These are phyloP conservation scores for Monodelphis domestica DNA, from an alignment of 2,797 vertebrate genomes.

Conservation along the genomic window DNA sequence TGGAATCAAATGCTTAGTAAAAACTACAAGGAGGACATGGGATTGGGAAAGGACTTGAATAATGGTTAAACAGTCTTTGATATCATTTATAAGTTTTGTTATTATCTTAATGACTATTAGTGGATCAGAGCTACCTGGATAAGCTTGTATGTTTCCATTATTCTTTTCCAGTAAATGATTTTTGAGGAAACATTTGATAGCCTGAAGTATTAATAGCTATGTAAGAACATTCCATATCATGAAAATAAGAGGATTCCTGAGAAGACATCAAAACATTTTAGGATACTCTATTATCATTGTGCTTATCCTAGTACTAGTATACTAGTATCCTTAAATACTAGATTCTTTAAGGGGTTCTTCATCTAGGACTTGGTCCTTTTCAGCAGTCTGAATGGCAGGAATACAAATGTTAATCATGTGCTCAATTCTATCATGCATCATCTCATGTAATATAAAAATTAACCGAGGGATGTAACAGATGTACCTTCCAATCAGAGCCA, in stretches of 20 bases:
- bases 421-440: neutral
- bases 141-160: neutral
- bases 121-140: neutral
- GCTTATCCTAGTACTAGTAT: neutral
- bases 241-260: neutral
- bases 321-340: neutral
- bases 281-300: neutral
- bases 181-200: neutral
- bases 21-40: too few relatives aligned
- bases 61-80: neutral
- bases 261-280: neutral
- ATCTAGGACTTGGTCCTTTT: neutral
- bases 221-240: neutral
- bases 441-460: neutral
- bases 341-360: neutral
- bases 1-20: neutral
- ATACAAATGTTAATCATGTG: neutral
- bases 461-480: neutral
- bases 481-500: neutral
- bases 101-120: neutral
- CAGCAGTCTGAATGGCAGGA: neutral
- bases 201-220: neutral
- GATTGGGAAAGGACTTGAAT: neutral
- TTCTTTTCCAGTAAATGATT: neutral
- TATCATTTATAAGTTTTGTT: neutral